phyloP scores from a whole-genome alignment of 64 coral and sea anemone genomes.

The Porites australiensis region DNA sequence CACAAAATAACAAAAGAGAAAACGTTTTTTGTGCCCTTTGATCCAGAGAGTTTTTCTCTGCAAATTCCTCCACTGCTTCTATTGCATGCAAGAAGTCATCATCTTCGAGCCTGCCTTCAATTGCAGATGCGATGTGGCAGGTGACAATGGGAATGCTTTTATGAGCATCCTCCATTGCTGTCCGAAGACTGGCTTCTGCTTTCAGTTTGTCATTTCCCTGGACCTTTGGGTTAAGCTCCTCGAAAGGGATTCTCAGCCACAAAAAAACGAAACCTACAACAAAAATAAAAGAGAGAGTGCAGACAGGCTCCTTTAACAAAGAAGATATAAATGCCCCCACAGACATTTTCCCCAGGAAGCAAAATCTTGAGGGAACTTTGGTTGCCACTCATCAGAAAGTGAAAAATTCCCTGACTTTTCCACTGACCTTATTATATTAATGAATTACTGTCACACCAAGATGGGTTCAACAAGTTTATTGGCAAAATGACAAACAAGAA shows the following conservation, averaged over 20 bases:
- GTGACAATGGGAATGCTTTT: conserved; percentile 47
- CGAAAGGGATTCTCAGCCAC: conserved; percentile 38
- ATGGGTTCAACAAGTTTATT: too few relatives aligned
- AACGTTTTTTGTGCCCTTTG: conserved; percentile 20
- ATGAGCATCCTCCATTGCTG: conserved; percentile 12
- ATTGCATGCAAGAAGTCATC: background rate
- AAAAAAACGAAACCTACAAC: background rate
- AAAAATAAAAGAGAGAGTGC: background rate
- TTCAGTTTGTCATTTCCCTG: background rate
- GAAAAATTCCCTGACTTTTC: too few relatives aligned
- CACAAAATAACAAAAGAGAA: conserved; percentile 1
- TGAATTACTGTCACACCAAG: too few relatives aligned
- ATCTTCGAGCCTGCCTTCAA: background rate
- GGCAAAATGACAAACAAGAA: too few relatives aligned
- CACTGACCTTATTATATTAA: too few relatives aligned
- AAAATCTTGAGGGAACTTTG: too few relatives aligned
- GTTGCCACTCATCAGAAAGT: too few relatives aligned
- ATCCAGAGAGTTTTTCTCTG: background rate
- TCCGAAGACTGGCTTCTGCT: background rate
- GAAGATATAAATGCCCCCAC: too few relatives aligned
- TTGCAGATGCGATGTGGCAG: background rate
- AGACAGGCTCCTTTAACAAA: too few relatives aligned
- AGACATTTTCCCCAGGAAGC: too few relatives aligned
- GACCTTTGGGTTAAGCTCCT: conserved; percentile 19
- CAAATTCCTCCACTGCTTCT: background rate